Evolutionary conservation across 2,888 invertebrate species (phyloP).

Genomic region (Cheilosia vernalis): DNA sequence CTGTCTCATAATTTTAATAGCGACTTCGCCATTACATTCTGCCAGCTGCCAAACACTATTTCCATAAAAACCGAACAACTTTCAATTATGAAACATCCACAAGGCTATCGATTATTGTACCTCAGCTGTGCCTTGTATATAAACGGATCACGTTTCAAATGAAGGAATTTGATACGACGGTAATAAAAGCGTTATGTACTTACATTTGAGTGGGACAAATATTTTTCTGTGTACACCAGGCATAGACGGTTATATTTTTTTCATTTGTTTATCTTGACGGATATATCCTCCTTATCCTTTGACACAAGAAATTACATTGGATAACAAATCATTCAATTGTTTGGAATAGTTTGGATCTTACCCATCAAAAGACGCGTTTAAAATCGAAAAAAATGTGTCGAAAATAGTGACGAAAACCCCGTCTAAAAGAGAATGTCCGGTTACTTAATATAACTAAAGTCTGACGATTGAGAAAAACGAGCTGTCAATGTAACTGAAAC

Average conservation of each 20-base stretch:
- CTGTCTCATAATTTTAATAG: not conserved
- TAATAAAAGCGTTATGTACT: slow-evolving; percentile 5
- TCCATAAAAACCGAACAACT: not conserved
- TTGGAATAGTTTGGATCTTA: no score
- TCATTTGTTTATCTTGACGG: no score
- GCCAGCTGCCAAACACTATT: not conserved
- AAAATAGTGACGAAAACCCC: no score
- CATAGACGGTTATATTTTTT: not conserved
- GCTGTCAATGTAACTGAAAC: no score
- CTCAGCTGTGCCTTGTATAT: slow-evolving; percentile 2
- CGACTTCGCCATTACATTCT: not conserved
- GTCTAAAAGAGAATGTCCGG: no score
- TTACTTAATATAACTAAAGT: no score
- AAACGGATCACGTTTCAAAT: slow-evolving; percentile 10
- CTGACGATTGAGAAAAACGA: no score
- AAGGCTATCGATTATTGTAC: not conserved
- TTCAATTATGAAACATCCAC: not conserved
- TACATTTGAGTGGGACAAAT: not conserved
- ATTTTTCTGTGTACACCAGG: not conserved
- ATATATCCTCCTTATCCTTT: no score
- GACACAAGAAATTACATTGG: no score
- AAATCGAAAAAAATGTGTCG: no score
- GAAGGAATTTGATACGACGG: not conserved
- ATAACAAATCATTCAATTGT: no score
- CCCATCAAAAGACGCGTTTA: no score